A percentile compares a stretch with the other conserved stretches of the same genome.
Conservation (phyloP, 37 sponge, comb jelly and placozoan species). For the Chondrilla cf. caribensis region DNA sequence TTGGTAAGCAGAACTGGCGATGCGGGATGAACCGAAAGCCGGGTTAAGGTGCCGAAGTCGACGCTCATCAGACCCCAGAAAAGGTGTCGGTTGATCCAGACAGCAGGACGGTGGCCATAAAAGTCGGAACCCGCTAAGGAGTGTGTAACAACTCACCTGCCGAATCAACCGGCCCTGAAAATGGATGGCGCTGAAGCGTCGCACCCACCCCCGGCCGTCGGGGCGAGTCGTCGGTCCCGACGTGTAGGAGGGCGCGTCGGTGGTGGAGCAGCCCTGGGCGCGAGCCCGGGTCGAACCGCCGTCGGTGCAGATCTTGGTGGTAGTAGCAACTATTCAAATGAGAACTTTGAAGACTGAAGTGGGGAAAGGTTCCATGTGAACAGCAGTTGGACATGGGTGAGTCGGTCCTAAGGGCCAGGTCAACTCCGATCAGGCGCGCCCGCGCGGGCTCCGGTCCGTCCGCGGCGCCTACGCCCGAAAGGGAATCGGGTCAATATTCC, state of each 20-base stretch:
- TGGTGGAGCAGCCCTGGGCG: constrained; percentile 54
- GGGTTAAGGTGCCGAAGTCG: constrained; percentile 39
- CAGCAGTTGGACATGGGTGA: constrained; percentile 73
- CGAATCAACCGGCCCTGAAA: constrained; percentile 64
- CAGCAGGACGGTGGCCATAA: constrained; percentile 66
- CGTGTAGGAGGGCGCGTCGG: constrained; percentile 35
- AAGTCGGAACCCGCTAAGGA: constrained; percentile 67
- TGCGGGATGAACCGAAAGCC: constrained; percentile 63
- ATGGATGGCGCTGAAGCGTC: constrained; percentile 66
- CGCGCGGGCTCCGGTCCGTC: neutral
- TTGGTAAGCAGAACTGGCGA: constrained; percentile 78
- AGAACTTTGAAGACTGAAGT: constrained; percentile 67
- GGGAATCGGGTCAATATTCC: constrained; percentile 76
- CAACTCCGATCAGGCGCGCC: constrained; percentile 39
- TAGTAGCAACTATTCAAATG: constrained; percentile 78
- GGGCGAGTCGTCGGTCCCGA: constrained; percentile 54
- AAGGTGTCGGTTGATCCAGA: constrained; percentile 74
- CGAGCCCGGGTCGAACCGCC: constrained; percentile 65
- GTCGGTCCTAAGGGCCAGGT: constrained; percentile 66
- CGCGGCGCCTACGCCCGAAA: constrained; percentile 46
- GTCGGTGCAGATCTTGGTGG: constrained; percentile 72
- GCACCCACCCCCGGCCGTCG: constrained; percentile 40
- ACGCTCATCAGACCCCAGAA: constrained; percentile 68
- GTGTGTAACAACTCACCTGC: constrained; percentile 73
- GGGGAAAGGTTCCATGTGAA: constrained; percentile 64